Evolutionary conservation across 53 echinoderm and acorn worm species (phyloP).

Genomic region (Patiria pectinifera): DNA sequence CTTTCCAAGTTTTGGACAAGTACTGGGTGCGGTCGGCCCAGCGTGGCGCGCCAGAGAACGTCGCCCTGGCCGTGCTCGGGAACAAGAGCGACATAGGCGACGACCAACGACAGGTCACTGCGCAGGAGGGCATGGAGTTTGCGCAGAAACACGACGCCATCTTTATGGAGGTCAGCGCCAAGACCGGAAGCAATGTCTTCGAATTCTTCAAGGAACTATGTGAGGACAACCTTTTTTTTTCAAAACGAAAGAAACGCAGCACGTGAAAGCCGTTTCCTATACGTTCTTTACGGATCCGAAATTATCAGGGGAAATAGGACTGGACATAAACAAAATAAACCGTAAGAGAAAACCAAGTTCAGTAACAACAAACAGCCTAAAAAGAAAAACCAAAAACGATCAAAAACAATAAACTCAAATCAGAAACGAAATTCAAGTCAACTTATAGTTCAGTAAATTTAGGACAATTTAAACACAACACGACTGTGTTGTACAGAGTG

Average conservation of each 20-base stretch:
- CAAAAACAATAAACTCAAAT: too few species aligned
- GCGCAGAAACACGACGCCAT: slow-evolving; percentile 47
- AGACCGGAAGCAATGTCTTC: slow-evolving; percentile 57
- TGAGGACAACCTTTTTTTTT: background rate
- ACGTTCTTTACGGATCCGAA: too few species aligned
- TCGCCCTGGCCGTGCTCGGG: slow-evolving; percentile 57
- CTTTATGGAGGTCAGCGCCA: slow-evolving; percentile 71
- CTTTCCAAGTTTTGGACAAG: slow-evolving; percentile 65
- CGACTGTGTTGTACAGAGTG: too few species aligned
- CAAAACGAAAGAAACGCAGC: background rate
- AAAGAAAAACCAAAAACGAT: too few species aligned
- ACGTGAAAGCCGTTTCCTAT: too few species aligned
- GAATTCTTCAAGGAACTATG: slow-evolving; percentile 59
- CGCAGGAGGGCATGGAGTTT: slow-evolving; percentile 37
- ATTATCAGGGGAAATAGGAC: too few species aligned
- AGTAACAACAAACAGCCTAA: too few species aligned
- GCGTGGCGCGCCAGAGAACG: slow-evolving; percentile 64
- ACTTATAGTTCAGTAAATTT: too few species aligned
- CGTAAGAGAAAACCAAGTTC: too few species aligned
- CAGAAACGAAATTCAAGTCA: too few species aligned
- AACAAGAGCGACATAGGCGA: slow-evolving; percentile 66
- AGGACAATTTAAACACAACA: too few species aligned
- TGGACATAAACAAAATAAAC: too few species aligned
- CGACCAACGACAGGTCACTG: slow-evolving; percentile 3
- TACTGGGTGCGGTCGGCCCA: slow-evolving; percentile 65